These are phyloP conservation scores for Pocillopora verrucosa DNA, from an alignment of 64 coral and sea anemone genomes.

Conservation along the genomic window DNA sequence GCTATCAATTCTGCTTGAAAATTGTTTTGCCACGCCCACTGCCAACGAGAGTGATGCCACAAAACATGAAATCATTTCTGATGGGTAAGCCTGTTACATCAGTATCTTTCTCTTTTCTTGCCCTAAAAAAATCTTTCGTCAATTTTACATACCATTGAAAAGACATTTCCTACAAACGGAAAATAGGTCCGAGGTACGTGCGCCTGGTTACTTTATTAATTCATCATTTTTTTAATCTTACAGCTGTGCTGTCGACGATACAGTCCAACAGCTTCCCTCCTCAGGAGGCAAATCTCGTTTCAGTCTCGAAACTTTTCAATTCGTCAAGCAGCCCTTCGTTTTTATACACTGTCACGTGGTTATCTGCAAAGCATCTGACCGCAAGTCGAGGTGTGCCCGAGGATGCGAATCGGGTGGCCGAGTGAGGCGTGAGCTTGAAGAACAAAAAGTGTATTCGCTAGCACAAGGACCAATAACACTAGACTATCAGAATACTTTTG, in stretches of 20 bases:
- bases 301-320: conserved; percentile 1
- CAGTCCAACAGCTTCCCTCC: background rate
- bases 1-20: background rate
- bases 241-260: conserved; percentile 1
- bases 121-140: too few relatives aligned
- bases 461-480: conserved; percentile 14
- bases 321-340: background rate
- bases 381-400: background rate
- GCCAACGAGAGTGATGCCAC: background rate
- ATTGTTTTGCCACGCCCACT: conserved; percentile 1
- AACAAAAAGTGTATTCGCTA: background rate
- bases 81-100: conserved; percentile 20
- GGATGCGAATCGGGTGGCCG: background rate
- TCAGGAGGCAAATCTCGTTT: background rate
- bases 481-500: background rate
- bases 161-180: too few relatives aligned
- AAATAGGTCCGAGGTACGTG: too few relatives aligned
- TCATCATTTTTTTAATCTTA: background rate
- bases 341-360: conserved; percentile 16
- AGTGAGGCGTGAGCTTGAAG: background rate
- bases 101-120: background rate
- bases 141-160: too few relatives aligned
- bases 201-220: background rate
- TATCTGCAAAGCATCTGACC: background rate
- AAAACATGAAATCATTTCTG: conserved; percentile 27